These are phyloP conservation scores for Halictus quadricinctus DNA, from an alignment of 2,888 invertebrate genomes.

Conservation along the genomic window DNA sequence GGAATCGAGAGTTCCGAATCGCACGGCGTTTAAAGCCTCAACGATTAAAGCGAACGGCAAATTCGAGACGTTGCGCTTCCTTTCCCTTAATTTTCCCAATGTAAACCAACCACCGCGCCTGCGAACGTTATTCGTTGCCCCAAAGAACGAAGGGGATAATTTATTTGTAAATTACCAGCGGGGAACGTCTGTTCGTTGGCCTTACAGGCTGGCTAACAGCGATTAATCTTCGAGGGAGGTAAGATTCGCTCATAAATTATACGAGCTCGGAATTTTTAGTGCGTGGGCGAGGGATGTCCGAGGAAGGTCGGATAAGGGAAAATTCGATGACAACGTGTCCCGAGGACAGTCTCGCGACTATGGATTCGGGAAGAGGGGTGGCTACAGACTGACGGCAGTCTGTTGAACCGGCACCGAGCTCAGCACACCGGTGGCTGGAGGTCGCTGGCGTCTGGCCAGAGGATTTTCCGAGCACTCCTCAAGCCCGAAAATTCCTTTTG, in stretches of 20 bases:
- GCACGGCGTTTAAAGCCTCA: too few relatives aligned
- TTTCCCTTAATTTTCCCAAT: not conserved
- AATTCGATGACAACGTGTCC: conserved; percentile 3
- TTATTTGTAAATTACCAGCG: not conserved
- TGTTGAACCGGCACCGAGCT: conserved; percentile 51
- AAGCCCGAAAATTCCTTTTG: conserved; percentile 53
- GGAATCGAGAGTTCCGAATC: too few relatives aligned
- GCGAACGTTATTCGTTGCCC: not conserved
- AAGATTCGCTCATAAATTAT: not conserved
- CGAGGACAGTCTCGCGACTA: conserved; percentile 46
- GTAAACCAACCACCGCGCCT: not conserved
- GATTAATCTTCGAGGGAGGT: not conserved
- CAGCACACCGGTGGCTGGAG: conserved; percentile 35
- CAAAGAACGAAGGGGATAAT: not conserved
- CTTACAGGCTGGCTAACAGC: not conserved
- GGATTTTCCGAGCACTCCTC: conserved; percentile 59
- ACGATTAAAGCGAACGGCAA: too few relatives aligned
- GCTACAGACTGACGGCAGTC: conserved; percentile 56
- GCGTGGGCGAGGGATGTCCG: not conserved
- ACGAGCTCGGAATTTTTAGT: not conserved
- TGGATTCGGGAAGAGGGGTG: conserved; percentile 54
- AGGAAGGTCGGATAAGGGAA: not conserved
- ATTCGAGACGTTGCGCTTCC: not conserved
- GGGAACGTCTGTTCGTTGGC: not conserved
- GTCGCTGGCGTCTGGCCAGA: conserved; percentile 61